Base-by-base conservation (phyloP, 2,888 invertebrate genomes). In the Macrosoma leucophasiata region DNA sequence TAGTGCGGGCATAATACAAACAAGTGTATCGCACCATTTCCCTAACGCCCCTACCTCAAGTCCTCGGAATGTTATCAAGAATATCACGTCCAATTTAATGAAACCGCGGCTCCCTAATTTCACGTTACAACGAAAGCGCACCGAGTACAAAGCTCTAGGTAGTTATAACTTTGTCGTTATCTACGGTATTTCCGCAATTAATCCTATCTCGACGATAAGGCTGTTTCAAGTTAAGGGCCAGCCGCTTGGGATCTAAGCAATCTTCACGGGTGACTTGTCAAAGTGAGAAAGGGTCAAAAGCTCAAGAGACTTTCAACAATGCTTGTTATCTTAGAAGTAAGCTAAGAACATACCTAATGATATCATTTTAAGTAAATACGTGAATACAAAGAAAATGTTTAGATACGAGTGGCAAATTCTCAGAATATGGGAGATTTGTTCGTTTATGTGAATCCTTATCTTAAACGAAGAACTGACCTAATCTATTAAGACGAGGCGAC, bases 181-280 rank as follows among this genome's bases (percentile, higher is more conserved):
- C 75, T 71, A 62, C 66, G 69, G 73, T 68, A 74, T 79, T 79
- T 79, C 81, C 78, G 72, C 81, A 82, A 84, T 84, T 81, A 82
- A 81, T 82, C 74, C 74, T 67, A 73, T 75, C 75, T 71, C 53
- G 46, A 55, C 62, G 81, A 84, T 81, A 79, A 78, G 73, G 73
- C 73, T 73, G 76, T 75, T 78, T 77, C 77, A 67, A 79, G 70
- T 76, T 75, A 73, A 78, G 78, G 76, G 70, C 74, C 73, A 72
- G 75, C 68, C 71, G 57, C 70, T 65, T 51, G 77, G 78, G 82
- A 81, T 82, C 81, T 78, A 79, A 79, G 81, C 82, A 81, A 84
- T 81, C 81, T 82, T 81, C 72, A 82, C 81, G 81, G 77, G 69
- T 79, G 78, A 81, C 77, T 82, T 76, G 79, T 81, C 82, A 84